These are phyloP conservation scores for Dasyurus viverrinus DNA, from an alignment of 2,113 vertebrate species.

Conservation along the genomic window DNA sequence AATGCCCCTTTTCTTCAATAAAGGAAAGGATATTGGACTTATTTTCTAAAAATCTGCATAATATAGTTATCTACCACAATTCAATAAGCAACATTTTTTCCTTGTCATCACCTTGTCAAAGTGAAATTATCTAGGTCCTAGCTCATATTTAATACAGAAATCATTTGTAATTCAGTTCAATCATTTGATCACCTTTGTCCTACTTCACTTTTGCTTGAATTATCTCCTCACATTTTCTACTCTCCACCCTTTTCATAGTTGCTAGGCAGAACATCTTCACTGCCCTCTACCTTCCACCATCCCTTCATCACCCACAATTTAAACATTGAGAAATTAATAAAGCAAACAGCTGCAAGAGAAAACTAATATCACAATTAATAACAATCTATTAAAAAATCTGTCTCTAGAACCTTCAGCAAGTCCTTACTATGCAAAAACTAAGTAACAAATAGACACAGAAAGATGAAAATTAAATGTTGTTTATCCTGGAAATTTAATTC, in stretches of 20 bases:
- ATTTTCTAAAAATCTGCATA: neutral
- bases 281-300: slow-evolving; percentile 23
- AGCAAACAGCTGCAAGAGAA: slow-evolving; percentile 76
- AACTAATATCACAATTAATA: slow-evolving; percentile 69
- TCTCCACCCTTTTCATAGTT: slow-evolving; percentile 33
- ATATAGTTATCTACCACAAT: neutral
- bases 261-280: slow-evolving; percentile 28
- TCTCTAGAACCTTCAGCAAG: slow-evolving; percentile 54
- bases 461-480: neutral
- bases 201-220: slow-evolving; percentile 16
- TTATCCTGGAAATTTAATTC: slow-evolving; percentile 33
- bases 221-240: slow-evolving; percentile 32
- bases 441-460: slow-evolving; percentile 27
- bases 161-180: neutral
- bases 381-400: slow-evolving; percentile 71
- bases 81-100: neutral
- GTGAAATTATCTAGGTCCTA: neutral
- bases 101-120: neutral
- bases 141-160: neutral
- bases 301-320: slow-evolving; percentile 38
- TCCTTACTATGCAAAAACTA: slow-evolving; percentile 31
- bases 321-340: slow-evolving; percentile 77
- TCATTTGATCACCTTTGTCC: slow-evolving; percentile 42
- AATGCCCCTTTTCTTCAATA: neutral
- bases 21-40: neutral